Evolutionary conservation across 2,797 vertebrate species (phyloP), one percentile per base, ranked within the genome.

Genomic region (Chiroxiphia lanceolata): DNA sequence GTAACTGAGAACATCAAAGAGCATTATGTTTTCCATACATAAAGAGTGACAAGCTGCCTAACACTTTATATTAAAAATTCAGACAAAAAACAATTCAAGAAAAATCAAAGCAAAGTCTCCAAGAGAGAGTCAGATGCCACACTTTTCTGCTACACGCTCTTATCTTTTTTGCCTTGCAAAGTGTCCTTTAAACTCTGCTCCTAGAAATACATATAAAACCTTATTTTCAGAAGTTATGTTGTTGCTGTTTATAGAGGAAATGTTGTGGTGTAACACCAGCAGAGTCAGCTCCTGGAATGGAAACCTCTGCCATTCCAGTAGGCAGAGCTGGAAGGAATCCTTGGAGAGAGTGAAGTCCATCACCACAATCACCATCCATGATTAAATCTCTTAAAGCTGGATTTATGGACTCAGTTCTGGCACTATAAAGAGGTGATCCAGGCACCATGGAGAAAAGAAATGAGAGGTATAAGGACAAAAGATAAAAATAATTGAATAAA

Each of bases 1-100:
- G 94, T 93, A 96, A 94, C 93, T 95, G 96, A 93, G 92, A 94
- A 95, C 95, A 96, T 96, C 96, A 96, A 96, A 96, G 86, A 75
- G 78, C 83, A 95, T 96, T 96, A 96, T 96, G 93, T 96, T 96
- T 96, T 65, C 90, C 86, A 91, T 89, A 96, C 83, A 89, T 87
- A 85, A 74, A 90, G 86, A 97, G 33, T 93, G 96, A 94, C 93
- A 93, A 92, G 90, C 88, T 90, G 90, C 92, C 95, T 96, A 90
- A 84, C 80, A 76, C 56, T 68, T 85, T 40, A 6, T 70, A 95
- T 90, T 95, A 96, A 96, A 92, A 93, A 96, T 95, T 89, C 96
- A 96, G 94, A 85, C 94, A 94, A 87, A 95, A 93, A 94, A 95
- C 75, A 96, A 89, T 87, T 92, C 96, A 85, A 81, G 81, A 71